Conservation (phyloP, 2,888 invertebrate genomes). For the Synergus itoensis region DNA sequence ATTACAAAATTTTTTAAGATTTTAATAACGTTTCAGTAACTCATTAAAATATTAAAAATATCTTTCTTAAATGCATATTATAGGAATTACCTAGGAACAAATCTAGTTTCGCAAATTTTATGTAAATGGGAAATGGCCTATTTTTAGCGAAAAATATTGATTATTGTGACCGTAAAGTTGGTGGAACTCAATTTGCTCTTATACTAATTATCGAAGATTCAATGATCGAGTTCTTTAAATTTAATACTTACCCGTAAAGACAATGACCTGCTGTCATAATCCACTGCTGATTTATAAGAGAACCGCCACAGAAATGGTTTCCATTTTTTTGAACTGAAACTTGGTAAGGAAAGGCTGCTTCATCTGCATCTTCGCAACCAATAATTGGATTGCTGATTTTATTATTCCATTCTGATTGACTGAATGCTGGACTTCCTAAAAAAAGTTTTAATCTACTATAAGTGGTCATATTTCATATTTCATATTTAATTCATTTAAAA, state of each 20-base stretch:
- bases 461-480: not conserved
- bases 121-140: too few relatives aligned
- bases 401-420: too few relatives aligned
- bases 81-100: too few relatives aligned
- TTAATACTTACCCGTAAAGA: conserved; percentile 75
- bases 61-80: too few relatives aligned
- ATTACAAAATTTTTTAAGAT: not conserved
- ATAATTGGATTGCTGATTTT: conserved; percentile 44
- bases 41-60: too few relatives aligned
- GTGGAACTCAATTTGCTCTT: too few relatives aligned
- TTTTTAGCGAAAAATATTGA: too few relatives aligned
- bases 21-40: too few relatives aligned
- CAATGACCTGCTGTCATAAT: conserved; percentile 80
- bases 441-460: not conserved
- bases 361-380: conserved; percentile 79
- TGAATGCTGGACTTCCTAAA: not conserved
- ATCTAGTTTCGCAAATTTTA: too few relatives aligned
- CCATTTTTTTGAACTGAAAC: conserved; percentile 78
- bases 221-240: too few relatives aligned
- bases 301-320: conserved; percentile 80
- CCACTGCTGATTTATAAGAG: conserved; percentile 78
- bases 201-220: too few relatives aligned
- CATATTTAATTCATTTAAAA: not conserved
- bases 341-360: conserved; percentile 79
- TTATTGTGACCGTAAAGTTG: too few relatives aligned